These are phyloP conservation scores for Heterocephalus glaber DNA, from an alignment of 2,113 vertebrate species.

Conservation along the genomic window DNA sequence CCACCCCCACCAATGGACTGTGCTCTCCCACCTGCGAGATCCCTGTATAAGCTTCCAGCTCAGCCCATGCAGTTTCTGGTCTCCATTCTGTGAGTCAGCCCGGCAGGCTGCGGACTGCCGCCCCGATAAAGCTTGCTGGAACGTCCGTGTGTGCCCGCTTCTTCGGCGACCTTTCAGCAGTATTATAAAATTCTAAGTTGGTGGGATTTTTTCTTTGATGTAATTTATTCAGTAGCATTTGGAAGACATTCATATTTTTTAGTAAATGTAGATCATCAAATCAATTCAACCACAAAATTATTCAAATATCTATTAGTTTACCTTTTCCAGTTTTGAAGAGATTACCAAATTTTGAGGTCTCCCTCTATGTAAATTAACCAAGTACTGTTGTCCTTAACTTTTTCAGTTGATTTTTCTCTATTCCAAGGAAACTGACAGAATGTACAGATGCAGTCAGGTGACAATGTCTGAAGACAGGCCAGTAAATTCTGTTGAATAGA, in stretches of 20 bases:
- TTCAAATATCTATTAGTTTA: not conserved
- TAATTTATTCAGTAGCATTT: not conserved
- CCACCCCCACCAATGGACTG: no score
- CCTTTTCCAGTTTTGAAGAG: not conserved
- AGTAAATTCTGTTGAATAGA: not conserved
- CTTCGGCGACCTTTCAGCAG: no score
- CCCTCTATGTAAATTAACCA: not conserved
- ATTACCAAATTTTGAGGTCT: not conserved
- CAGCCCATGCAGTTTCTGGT: no score
- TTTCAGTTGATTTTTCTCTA: not conserved
- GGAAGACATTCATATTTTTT: not conserved
- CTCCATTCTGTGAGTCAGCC: no score
- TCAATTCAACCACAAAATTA: not conserved
- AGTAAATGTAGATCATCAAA: not conserved
- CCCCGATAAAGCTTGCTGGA: no score
- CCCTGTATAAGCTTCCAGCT: no score
- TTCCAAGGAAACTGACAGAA: not conserved
- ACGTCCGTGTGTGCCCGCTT: no score
- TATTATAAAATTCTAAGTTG: not conserved
- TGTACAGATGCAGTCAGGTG: not conserved
- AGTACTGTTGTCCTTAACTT: not conserved
- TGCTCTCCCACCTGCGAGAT: no score
- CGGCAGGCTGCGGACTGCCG: no score
- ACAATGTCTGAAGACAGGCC: not conserved
- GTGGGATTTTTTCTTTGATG: not conserved